Evolutionary conservation across 2,797 vertebrate genomes (phyloP).

Genomic region (Scolopax rusticola): DNA sequence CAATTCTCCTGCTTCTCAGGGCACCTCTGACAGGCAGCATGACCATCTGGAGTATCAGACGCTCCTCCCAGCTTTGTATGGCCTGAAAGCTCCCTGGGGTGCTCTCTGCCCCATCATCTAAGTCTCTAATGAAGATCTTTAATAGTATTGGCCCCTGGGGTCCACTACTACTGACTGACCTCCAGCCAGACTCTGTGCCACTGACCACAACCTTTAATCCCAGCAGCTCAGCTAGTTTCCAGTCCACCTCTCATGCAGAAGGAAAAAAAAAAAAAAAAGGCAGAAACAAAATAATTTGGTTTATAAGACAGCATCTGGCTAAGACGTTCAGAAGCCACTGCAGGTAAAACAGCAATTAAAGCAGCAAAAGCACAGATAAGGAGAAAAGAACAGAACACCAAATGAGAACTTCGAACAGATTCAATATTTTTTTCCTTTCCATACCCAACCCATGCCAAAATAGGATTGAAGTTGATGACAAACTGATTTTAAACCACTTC

Average conservation of each 20-base stretch:
- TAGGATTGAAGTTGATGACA: background rate
- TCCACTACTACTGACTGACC: background rate
- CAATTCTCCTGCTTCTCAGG: rapidly evolving
- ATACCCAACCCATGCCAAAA: background rate
- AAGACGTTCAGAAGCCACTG: background rate
- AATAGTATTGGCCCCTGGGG: background rate
- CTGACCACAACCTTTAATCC: background rate
- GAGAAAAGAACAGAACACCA: background rate
- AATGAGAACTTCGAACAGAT: background rate
- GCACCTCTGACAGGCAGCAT: background rate
- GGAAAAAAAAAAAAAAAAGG: background rate
- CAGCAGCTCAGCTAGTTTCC: background rate
- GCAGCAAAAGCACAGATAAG: background rate
- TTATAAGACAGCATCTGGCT: background rate
- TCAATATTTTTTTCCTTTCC: background rate
- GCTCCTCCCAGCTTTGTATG: background rate
- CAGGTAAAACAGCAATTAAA: constrained; percentile 4
- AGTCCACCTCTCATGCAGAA: background rate
- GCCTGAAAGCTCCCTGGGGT: background rate
- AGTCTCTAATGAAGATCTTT: background rate
- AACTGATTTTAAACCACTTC: background rate
- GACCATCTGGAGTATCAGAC: background rate
- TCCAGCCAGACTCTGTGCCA: background rate
- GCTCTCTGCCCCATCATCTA: background rate
- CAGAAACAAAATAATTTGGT: background rate